Percentiles rank a stretch among this genome's conserved stretches.
Conservation (phyloP, 2,797 vertebrate genomes). For the Rhinogobio ventralis region DNA sequence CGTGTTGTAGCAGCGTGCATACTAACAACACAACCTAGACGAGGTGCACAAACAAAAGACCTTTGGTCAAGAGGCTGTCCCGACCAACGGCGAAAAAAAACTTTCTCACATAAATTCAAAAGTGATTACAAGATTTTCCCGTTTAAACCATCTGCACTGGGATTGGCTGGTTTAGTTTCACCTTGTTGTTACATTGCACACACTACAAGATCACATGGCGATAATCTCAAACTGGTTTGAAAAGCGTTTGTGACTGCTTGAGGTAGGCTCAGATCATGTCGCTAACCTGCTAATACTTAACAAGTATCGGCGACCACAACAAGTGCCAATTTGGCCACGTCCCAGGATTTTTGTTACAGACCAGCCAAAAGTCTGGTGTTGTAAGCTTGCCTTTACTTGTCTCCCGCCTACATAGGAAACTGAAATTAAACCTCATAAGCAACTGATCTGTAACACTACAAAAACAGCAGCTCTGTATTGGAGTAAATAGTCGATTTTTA, state of each 20-base stretch:
- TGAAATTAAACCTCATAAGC: neutral
- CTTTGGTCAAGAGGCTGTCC: neutral
- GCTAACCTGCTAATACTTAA: neutral
- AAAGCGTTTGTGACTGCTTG: neutral
- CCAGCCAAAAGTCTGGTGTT: no score
- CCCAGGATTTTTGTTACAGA: no score
- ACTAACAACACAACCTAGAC: neutral
- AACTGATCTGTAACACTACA: no score
- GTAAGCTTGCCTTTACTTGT: no score
- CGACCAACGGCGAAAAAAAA: neutral
- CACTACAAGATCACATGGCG: neutral
- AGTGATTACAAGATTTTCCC: neutral
- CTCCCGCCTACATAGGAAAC: neutral
- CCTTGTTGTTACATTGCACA: neutral
- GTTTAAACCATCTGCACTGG: no score
- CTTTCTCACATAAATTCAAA: neutral
- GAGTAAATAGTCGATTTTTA: neutral
- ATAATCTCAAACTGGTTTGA: neutral
- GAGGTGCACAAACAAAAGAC: no score
- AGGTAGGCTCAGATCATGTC: neutral
- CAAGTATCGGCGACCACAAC: no score
- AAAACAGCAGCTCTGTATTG: neutral
- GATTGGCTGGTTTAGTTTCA: neutral
- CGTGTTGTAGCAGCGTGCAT: neutral
- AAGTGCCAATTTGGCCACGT: no score